Evolutionary conservation across 2,797 vertebrate genomes (phyloP), one percentile per base, ranked within the genome.

Genomic region (Anguilla anguilla): DNA sequence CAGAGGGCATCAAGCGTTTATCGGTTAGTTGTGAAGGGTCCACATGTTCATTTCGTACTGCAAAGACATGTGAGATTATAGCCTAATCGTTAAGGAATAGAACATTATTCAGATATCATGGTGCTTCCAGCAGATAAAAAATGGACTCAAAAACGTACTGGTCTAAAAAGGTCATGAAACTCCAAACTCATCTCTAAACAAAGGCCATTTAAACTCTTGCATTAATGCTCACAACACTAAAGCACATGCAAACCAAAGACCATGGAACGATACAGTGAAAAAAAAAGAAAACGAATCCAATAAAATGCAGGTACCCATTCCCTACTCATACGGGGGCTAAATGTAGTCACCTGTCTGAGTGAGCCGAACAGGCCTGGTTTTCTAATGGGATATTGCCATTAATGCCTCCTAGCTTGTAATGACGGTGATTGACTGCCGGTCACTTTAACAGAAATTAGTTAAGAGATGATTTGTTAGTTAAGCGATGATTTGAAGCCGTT

Each of bases 151-250:
- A 69, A 86, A 86, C 6, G 2, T 72, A 51, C 43, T 28, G 9
- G 35, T 85, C 22, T 43, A 7, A 43, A 86, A 67, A 64, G n/a
- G 19, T 64, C 89, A 89, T 89, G 72, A 67, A 86, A 88, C 61
- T 89, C 53, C 19, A 86, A 85, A 69, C 53, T 83, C 77, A 84
- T 82, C 79, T 87, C 51, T 89, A 25, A 90, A 89, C 85, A 43
- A 88, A 86, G 86, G 88, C 86, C 88, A 90, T 86, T 86, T 67
- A 72, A 43, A 85, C 61, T 43, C 79, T 88, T 86, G 67, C 13
- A 90, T 88, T 88, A 86, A 87, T 53, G n/a, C 83, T 85, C 51
- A 87, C 74, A 85, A 79, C 86, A 90, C 53, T 86, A 84, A 11
- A 2, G 25, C 7, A 11, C 22, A 79, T 79, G 77, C 79, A 85